Evolutionary conservation across 2,888 invertebrate genomes (phyloP).

Genomic region (Nemurella pictetii): DNA sequence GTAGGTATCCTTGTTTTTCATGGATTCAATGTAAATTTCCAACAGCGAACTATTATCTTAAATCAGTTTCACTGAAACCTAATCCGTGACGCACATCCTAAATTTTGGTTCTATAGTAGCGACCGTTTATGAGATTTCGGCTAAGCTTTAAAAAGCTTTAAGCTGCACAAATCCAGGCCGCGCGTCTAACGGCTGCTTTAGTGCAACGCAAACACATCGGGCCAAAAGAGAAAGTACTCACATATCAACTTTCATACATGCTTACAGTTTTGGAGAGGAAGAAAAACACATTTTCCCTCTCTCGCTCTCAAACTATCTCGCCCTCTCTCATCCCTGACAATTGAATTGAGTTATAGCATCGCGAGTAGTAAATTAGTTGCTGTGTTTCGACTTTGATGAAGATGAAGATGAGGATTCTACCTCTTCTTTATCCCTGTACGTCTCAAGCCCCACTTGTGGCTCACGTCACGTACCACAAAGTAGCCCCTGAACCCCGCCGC

Average conservation of each 20-base stretch:
- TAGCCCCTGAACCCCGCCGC: slow-evolving; percentile 15
- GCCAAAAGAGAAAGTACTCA: not conserved
- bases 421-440: slow-evolving; percentile 2
- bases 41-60: too few species aligned
- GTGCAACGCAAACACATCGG: not conserved
- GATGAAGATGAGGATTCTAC: slow-evolving; percentile 15
- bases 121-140: too few species aligned
- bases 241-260: not conserved
- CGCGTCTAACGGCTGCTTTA: not conserved
- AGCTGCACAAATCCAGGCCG: too few species aligned
- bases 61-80: too few species aligned
- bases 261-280: not conserved
- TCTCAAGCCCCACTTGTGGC: slow-evolving; percentile 25
- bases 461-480: slow-evolving; percentile 29
- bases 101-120: too few species aligned
- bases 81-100: too few species aligned
- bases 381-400: not conserved
- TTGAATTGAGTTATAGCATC: slow-evolving; percentile 12
- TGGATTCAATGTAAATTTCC: too few species aligned
- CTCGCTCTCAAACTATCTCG: not conserved
- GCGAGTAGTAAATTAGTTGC: slow-evolving; percentile 9
- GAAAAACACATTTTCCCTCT: not conserved
- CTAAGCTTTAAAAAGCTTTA: not conserved
- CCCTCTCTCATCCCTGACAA: not conserved
- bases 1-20: too few species aligned